phyloP scores from a whole-genome alignment of 2,888 invertebrate genomes.

The Sminthurinus aureus region DNA sequence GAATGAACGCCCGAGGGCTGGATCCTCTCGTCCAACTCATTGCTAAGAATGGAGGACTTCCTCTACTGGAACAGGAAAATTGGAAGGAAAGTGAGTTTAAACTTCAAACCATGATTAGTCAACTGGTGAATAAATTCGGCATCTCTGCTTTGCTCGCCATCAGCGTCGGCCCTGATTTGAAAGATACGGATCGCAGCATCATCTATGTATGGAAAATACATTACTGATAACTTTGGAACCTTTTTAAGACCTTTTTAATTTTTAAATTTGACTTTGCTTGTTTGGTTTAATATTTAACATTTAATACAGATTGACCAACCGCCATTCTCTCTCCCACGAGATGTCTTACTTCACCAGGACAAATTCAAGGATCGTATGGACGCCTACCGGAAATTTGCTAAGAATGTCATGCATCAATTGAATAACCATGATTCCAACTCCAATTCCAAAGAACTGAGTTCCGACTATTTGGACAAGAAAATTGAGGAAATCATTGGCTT shows the following conservation, averaged over 20 bases:
- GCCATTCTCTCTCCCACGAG: constrained; percentile 25
- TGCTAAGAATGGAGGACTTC: constrained; percentile 33
- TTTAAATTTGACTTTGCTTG: background rate
- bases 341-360: constrained; percentile 17
- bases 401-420: constrained; percentile 40
- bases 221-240: background rate
- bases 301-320: constrained; percentile 41
- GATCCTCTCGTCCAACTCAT: background rate
- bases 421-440: constrained; percentile 15
- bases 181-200: constrained; percentile 44
- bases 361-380: constrained; percentile 31
- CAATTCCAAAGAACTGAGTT: background rate
- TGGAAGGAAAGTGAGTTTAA: background rate
- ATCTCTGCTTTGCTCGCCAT: constrained; percentile 6
- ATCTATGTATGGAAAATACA: constrained; percentile 47
- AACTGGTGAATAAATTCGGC: background rate
- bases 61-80: constrained; percentile 14
- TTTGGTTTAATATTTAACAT: background rate
- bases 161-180: constrained; percentile 49
- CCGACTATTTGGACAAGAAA: constrained; percentile 23
- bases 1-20: background rate
- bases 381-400: constrained; percentile 48
- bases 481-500: constrained; percentile 48
- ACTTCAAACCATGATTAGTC: background rate
- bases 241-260: background rate